Percentiles rank a stretch among this genome's conserved stretches.
Evolutionary conservation across 37 sponge, comb jelly and placozoan genomes (phyloP).

Genomic region (Cladorhizidae sp.): DNA sequence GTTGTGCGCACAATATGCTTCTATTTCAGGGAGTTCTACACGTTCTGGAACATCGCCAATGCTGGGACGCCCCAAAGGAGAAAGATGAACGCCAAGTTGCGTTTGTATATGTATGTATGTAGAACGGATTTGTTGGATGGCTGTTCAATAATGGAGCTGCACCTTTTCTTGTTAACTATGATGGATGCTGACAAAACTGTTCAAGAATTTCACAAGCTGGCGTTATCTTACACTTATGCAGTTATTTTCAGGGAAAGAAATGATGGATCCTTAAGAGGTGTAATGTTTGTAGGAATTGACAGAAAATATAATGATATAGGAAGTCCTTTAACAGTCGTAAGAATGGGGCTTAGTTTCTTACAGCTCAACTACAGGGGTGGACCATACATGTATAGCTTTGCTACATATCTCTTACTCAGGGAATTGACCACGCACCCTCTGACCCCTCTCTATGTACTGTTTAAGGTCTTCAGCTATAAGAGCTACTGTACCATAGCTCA

Average conservation of each 20-base stretch:
- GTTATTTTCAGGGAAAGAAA: conserved; percentile 59
- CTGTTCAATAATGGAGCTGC: conserved; percentile 45
- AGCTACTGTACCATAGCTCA: conserved; percentile 50
- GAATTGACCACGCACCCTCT: conserved; percentile 59
- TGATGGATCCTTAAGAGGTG: conserved; percentile 81
- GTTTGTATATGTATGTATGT: conserved; percentile 46
- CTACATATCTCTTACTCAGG: conserved; percentile 42
- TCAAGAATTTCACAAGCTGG: conserved; percentile 35
- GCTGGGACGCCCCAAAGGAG: conserved; percentile 15
- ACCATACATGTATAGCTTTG: conserved; percentile 50
- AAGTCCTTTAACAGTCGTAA: conserved; percentile 42
- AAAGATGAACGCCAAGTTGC: conserved; percentile 14
- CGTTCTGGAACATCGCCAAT: conserved; percentile 46
- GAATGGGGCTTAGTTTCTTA: conserved; percentile 69
- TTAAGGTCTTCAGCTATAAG: conserved; percentile 84
- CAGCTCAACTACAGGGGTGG: conserved; percentile 65
- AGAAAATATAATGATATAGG: conserved; percentile 23
- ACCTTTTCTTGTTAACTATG: conserved; percentile 32
- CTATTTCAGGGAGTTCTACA: conserved; percentile 38
- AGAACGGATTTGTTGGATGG: conserved; percentile 31
- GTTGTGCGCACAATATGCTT: background rate
- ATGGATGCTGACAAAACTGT: conserved; percentile 41
- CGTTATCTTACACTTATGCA: conserved; percentile 58
- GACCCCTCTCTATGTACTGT: conserved; percentile 58
- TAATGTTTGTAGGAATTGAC: conserved; percentile 49